Base-by-base conservation (phyloP, 2,888 invertebrate genomes). In the Caradrina clavipalpis region DNA sequence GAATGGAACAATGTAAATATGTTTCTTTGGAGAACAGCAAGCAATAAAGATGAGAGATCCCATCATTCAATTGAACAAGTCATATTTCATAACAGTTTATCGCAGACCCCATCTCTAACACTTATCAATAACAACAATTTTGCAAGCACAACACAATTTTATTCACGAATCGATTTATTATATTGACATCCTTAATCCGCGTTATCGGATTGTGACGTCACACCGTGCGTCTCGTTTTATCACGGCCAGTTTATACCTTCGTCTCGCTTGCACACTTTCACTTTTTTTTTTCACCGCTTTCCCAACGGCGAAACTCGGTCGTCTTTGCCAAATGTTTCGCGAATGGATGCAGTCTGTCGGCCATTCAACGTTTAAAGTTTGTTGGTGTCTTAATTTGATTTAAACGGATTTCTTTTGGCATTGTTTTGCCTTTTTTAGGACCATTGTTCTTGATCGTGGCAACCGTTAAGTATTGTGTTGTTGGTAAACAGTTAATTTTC, bases 251-350 rank as follows among this genome's bases (percentile, higher is more conserved):
- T 80, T 69, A 62, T 71, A 68, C 35, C 57, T 70, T 78, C 74
- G 82, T 93, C 92, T 86, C 90, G 76, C 86, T 93, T 86, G 88
- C 84, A 65, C 90, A 88, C 95, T 95, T 94, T 94, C 95, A 93
- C 94, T 94, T 94, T 94, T 93, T 42, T 31, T 76, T 94, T 93
- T 91, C 88, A 88, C 89, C 88, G 91, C 94, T 95, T 94, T 95
- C 95, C 91, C 93, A 93, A 94, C 93, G 90, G 89, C 90, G 92
- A 90, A 93, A 92, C 92, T 91, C 91, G 90, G 89, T 82, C 90
- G 90, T 74, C 87, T 89, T 89, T 91, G 93, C 93, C 93, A 93
- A 94, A 94, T 93, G 89, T 91, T 93, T 90, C 76, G 88, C 89
- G 89, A 89, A 90, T 82, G 74, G 81, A 84, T 83, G 68, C 73